Conservation (phyloP, 2,797 vertebrate species). For the Tokudaia tokunoshimensis region DNA sequence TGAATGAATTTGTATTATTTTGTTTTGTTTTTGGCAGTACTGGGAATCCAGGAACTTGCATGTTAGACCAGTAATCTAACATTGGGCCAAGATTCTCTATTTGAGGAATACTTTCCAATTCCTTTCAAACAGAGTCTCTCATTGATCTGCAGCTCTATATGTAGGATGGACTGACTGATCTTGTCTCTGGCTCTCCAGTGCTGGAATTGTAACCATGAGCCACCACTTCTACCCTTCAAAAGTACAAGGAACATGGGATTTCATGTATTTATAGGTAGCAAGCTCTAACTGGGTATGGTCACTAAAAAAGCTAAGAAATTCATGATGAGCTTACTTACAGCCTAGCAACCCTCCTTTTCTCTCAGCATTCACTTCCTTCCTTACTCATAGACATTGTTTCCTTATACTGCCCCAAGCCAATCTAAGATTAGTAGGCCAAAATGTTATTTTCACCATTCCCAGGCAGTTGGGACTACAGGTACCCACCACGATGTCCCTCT, state of each 20-base stretch:
- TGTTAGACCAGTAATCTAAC: neutral
- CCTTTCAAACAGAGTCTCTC: neutral
- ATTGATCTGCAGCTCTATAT: neutral
- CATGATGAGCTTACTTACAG: neutral
- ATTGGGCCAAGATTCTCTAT: neutral
- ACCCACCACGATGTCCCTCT: neutral
- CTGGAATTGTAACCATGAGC: neutral
- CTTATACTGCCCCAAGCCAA: neutral
- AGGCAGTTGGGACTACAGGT: neutral
- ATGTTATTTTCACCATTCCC: neutral
- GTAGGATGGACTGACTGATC: neutral
- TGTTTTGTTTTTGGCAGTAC: neutral
- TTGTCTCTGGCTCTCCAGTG: neutral
- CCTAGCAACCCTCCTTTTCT: neutral
- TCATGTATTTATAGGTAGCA: neutral
- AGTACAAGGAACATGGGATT: neutral
- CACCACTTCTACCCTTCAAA: neutral
- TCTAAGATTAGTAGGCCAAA: neutral
- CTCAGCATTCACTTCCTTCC: neutral
- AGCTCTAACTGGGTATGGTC: neutral
- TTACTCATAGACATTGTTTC: neutral
- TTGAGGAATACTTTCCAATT: neutral
- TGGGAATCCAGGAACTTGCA: neutral
- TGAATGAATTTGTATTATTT: neutral
- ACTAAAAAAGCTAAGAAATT: slow-evolving; percentile 43